Evolutionary conservation across 2,797 vertebrate genomes (phyloP), one percentile per base, ranked within the genome.

Genomic region (Manis crassicaudata): DNA sequence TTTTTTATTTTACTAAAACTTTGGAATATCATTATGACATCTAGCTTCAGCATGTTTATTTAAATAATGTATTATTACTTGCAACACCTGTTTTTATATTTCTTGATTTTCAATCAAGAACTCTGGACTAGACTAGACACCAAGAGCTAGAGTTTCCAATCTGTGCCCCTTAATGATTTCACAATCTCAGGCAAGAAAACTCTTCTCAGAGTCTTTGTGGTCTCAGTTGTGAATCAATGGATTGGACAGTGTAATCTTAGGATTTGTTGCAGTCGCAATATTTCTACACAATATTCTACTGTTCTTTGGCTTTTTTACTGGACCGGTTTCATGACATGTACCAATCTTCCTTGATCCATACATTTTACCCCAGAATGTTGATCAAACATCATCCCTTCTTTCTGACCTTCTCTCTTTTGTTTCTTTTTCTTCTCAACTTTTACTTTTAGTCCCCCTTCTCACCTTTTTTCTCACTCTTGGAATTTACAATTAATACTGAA

Each of bases 31-130:
- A 43, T 56, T 43, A 17, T 50, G 23, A 72, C 20, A 92, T 10
- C 12, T 68, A 58, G 58, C 16, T 72, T 68, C 50, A 58, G 4
- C 32, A 50, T 79, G 56, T 37, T 90, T 81, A 80, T 90, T 75
- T 88, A 85, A 96, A 60, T 72, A 90, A 88, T 29, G 82, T 9
- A 65, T 70, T 80, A 50, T 54, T 72, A 25, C 17, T 95, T 86
- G 12, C 12, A 50, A 21, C 20, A 65, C 18, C 50, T 85, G 16
- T 76, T 6, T 68, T 82, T 46, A 37, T 68, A 81, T 89, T 63
- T 67, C 52, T 65, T 87, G 58, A 54, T 70, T 54, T 80, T 94
- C 11, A 63, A 6, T 82, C 25, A 85, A 46, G 56, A 79, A 37
- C 18, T 1, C 5, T 40, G 40, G n/a, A 52, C 43, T 60, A 37